phyloP scores from a whole-genome alignment of 2,113 vertebrate species.

The Grallaria varia region DNA sequence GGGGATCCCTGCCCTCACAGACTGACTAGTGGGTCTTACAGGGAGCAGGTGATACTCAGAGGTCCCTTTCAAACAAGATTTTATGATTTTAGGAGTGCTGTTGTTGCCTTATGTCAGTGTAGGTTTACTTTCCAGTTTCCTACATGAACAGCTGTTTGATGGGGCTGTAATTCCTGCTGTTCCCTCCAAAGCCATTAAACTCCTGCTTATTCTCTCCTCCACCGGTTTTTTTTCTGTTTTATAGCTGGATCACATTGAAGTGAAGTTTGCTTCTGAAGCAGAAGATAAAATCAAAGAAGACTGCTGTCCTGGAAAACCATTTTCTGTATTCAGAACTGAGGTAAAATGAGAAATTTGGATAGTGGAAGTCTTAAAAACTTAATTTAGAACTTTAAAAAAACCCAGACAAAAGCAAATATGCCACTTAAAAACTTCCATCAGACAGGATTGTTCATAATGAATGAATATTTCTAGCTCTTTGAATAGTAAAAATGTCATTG shows the following conservation, averaged over 20 bases:
- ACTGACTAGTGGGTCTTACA: background rate
- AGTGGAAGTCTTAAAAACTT: background rate
- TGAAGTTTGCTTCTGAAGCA: slow-evolving; percentile 91
- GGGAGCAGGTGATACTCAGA: background rate
- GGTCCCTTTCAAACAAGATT: background rate
- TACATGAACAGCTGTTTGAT: background rate
- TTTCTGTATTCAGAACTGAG: slow-evolving; percentile 89
- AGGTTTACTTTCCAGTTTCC: background rate
- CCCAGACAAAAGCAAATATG: background rate
- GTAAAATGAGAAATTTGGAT: slow-evolving; percentile 70
- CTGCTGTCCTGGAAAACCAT: slow-evolving; percentile 95
- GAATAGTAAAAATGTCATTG: background rate
- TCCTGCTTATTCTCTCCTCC: background rate
- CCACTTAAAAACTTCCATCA: background rate
- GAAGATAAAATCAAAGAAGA: slow-evolving; percentile 96
- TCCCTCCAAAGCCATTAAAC: background rate
- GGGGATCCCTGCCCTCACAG: fast-evolving
- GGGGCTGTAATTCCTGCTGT: background rate
- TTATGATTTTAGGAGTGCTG: background rate
- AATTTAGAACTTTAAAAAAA: background rate
- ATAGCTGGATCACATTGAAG: slow-evolving; percentile 90
- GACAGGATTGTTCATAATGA: background rate
- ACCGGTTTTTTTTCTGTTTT: background rate
- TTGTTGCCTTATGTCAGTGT: background rate
- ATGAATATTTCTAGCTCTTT: background rate